Percentiles rank a stretch among this genome's conserved stretches.
Evolutionary conservation across 2,113 vertebrate genomes (phyloP).

Genomic region (Thunnus maccoyii): DNA sequence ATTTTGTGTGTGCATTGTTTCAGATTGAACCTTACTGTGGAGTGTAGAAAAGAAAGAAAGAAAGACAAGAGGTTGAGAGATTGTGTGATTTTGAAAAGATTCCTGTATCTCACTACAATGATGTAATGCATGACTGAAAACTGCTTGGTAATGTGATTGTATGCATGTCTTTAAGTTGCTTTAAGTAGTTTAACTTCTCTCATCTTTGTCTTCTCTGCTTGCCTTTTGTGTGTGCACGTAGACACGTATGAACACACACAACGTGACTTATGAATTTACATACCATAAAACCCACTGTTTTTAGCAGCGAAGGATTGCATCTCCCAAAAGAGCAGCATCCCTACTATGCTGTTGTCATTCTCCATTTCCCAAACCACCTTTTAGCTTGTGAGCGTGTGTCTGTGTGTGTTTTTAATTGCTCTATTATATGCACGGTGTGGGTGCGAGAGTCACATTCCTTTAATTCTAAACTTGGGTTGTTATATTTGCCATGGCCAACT

Average conservation of each 20-base stretch:
- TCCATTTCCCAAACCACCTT: neutral
- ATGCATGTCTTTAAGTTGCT: neutral
- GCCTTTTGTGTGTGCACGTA: neutral
- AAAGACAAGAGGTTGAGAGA: neutral
- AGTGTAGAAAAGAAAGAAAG: neutral
- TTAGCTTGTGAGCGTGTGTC: conserved; percentile 8
- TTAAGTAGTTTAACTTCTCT: neutral
- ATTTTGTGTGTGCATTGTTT: neutral
- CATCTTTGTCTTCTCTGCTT: neutral
- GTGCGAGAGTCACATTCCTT: neutral
- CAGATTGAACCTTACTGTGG: neutral
- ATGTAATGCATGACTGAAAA: no score
- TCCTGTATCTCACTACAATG: neutral
- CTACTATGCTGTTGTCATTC: neutral
- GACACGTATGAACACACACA: neutral
- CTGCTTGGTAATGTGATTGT: neutral
- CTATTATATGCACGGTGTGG: conserved; percentile 25
- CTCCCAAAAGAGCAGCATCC: conserved; percentile 26
- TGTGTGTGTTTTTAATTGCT: conserved; percentile 21
- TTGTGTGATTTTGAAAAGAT: no score
- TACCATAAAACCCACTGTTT: neutral
- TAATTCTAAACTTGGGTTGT: conserved; percentile 37
- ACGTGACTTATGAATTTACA: no score
- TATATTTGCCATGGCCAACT: conserved; percentile 52
- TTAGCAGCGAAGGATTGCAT: neutral